Evolutionary conservation across 2,113 vertebrate genomes (phyloP).

Genomic region (Ailuropoda melanoleuca): DNA sequence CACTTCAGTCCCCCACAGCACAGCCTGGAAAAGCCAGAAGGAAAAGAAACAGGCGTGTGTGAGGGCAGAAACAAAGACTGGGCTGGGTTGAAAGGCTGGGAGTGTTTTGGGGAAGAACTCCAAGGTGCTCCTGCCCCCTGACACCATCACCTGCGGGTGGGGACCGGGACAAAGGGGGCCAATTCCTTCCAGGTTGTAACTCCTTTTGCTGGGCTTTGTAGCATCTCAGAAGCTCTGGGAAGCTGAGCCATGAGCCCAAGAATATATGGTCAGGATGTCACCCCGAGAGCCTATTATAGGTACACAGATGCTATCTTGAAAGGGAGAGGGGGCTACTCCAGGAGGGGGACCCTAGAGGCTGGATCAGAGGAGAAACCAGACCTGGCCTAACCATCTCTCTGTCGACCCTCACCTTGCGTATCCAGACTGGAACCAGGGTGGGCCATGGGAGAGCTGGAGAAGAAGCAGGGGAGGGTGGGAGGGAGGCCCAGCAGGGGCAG

Average conservation of each 20-base stretch:
- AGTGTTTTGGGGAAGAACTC: not conserved
- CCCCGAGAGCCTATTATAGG: not conserved
- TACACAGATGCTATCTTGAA: not conserved
- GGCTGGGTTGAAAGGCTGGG: not conserved
- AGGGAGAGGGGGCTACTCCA: not conserved
- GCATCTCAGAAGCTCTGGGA: not conserved
- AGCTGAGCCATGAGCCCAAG: not conserved
- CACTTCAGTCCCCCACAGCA: not conserved
- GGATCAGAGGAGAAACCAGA: not conserved
- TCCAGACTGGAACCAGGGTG: not conserved
- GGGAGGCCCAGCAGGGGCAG: not conserved
- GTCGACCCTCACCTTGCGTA: not conserved
- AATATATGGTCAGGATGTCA: not conserved
- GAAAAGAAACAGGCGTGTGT: not conserved
- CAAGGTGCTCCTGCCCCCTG: not conserved
- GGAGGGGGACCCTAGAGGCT: not conserved
- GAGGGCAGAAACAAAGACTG: not conserved
- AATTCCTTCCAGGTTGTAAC: not conserved
- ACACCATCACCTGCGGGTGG: not conserved
- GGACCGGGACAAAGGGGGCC: not conserved
- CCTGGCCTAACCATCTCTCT: not conserved
- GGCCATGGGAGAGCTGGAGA: not conserved
- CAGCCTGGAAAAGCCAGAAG: not conserved
- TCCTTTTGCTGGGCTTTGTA: not conserved
- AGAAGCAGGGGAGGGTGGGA: not conserved